phyloP scores from a whole-genome alignment of 1,140 invertebrate species.

The Bradysia coprophila region DNA sequence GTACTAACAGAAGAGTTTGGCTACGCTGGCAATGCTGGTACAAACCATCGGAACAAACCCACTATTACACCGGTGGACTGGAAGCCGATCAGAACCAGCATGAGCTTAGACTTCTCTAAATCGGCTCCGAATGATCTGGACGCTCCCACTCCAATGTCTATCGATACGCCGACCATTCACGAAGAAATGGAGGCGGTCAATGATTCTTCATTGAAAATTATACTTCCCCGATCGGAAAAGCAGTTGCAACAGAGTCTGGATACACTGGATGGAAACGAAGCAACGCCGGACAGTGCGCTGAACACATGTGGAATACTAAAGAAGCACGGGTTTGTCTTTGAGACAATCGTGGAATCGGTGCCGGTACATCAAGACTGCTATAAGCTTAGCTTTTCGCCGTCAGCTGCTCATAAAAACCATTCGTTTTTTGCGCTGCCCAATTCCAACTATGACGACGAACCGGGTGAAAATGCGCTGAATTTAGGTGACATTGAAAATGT shows the following conservation, averaged over 20 bases:
- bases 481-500: background rate
- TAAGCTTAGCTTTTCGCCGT: too few species aligned
- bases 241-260: background rate
- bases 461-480: too few species aligned
- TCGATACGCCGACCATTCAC: background rate
- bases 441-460: too few species aligned
- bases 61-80: background rate
- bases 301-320: slow-evolving; percentile 4
- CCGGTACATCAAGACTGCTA: too few species aligned
- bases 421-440: too few species aligned
- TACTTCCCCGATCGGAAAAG: background rate
- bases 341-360: too few species aligned
- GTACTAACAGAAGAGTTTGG: slow-evolving; percentile 9
- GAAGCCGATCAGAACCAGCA: background rate
- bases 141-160: slow-evolving; percentile 10
- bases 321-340: slow-evolving; percentile 1
- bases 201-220: too few species aligned
- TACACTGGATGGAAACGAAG: background rate
- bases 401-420: too few species aligned
- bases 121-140: slow-evolving; percentile 19
- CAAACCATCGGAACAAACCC: too few species aligned
- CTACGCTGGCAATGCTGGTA: background rate
- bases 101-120: background rate
- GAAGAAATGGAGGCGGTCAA: background rate
- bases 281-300: slow-evolving; percentile 6